phyloP scores from a whole-genome alignment of 2,797 vertebrate genomes.

The Lepus oiostolus region DNA sequence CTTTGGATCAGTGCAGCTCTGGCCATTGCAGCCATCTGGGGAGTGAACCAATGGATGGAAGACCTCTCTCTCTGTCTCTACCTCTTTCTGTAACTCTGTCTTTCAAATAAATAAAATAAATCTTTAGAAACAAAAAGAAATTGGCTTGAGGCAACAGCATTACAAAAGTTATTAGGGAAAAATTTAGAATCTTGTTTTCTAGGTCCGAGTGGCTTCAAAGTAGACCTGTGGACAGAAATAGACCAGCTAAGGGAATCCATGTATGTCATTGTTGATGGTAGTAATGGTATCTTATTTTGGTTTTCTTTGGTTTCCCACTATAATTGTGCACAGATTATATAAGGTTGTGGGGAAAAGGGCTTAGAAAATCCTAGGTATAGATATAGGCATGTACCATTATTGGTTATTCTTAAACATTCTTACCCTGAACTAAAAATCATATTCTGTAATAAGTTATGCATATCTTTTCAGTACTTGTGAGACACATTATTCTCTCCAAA shows the following conservation, averaged over 20 bases:
- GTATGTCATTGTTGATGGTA: not conserved
- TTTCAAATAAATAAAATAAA: no score
- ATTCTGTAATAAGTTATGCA: not conserved
- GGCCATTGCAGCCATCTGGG: no score
- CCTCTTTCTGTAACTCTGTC: no score
- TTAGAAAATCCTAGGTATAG: not conserved
- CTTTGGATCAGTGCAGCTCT: no score
- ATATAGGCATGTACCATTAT: not conserved
- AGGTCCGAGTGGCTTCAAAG: not conserved
- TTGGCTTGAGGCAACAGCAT: not conserved
- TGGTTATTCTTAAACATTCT: not conserved
- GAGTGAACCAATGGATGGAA: no score
- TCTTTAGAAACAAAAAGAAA: not conserved
- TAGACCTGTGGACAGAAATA: not conserved
- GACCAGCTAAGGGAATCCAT: not conserved
- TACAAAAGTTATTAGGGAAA: not conserved
- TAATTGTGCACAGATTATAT: not conserved
- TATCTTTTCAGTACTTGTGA: not conserved
- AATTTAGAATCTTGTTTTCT: not conserved
- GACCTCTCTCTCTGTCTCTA: no score
- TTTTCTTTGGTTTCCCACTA: not conserved
- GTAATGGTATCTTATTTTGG: not conserved
- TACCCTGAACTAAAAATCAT: not conserved
- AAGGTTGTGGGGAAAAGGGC: not conserved
- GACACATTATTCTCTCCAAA: not conserved